phyloP scores from a whole-genome alignment of 2,888 invertebrate genomes.

The Platynereis dumerilii region DNA sequence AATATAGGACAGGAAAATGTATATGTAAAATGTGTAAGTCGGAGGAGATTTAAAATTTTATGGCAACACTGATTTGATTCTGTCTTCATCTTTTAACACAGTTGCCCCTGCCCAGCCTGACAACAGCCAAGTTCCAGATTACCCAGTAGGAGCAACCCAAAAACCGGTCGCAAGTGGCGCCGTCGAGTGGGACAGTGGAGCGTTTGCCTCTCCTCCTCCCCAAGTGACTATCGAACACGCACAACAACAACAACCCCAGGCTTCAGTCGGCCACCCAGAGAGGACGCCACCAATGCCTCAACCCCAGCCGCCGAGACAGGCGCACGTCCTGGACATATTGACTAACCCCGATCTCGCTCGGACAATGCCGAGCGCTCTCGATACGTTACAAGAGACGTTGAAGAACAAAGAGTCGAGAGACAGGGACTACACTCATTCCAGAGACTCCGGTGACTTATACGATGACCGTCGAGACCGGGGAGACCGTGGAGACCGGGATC shows the following conservation, averaged over 20 bases:
- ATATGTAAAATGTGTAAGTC: too few relatives aligned
- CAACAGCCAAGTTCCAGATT: too few relatives aligned
- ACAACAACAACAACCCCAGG: slow-evolving; percentile 29
- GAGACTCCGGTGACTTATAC: neutral
- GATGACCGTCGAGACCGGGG: slow-evolving; percentile 24
- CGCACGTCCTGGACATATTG: slow-evolving; percentile 15
- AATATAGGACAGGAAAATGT: too few relatives aligned
- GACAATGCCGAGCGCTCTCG: too few relatives aligned
- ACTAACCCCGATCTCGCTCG: neutral
- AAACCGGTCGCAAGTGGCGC: neutral
- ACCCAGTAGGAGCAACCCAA: slow-evolving; percentile 1
- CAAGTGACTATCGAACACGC: slow-evolving; percentile 32
- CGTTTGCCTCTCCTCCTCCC: slow-evolving; percentile 5
- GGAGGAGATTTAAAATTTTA: too few relatives aligned
- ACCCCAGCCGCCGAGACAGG: slow-evolving; percentile 21
- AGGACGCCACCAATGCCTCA: slow-evolving; percentile 7
- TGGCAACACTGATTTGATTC: too few relatives aligned
- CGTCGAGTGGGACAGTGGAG: neutral
- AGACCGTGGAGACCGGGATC: slow-evolving; percentile 25
- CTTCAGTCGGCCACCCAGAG: too few relatives aligned
- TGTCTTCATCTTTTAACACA: too few relatives aligned
- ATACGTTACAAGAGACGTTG: too few relatives aligned
- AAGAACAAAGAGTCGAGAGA: neutral
- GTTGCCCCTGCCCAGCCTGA: too few relatives aligned
- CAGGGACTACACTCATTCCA: slow-evolving; percentile 2